Evolutionary conservation across 2,797 vertebrate species (phyloP).

Genomic region (Notoglanidium macrostoma): DNA sequence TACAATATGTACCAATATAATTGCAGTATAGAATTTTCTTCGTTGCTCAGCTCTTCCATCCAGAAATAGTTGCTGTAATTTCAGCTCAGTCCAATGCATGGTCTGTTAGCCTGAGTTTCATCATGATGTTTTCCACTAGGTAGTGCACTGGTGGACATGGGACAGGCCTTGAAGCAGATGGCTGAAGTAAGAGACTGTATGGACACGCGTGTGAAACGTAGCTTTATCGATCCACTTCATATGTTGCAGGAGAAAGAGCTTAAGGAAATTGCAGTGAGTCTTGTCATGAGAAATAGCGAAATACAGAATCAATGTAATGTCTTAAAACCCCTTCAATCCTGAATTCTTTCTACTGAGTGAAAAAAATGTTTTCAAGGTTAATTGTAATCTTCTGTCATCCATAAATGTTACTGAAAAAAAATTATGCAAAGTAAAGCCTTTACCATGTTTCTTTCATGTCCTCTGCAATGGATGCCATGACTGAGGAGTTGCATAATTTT

Average conservation of each 20-base stretch:
- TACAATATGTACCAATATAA: not conserved
- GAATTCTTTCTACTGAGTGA: no score
- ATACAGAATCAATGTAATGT: not conserved
- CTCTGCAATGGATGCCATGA: no score
- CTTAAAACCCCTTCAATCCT: no score
- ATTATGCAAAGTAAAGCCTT: no score
- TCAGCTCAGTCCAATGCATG: not conserved
- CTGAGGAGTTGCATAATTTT: no score
- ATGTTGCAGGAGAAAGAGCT: conserved; percentile 84
- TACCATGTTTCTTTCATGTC: no score
- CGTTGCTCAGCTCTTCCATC: not conserved
- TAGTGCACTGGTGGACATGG: conserved; percentile 76
- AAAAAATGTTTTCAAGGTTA: no score
- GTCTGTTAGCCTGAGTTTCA: not conserved
- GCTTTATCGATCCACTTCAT: conserved; percentile 84
- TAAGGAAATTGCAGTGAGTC: conserved; percentile 80
- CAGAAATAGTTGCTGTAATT: not conserved
- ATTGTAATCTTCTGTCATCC: no score
- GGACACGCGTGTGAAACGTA: conserved; percentile 82
- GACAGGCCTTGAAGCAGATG: conserved; percentile 84
- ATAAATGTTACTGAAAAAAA: no score
- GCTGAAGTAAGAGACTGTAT: conserved; percentile 82
- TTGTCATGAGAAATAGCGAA: not conserved
- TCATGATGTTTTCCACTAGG: conserved; percentile 60
- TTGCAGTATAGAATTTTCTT: not conserved